Base-by-base conservation (phyloP, 2,113 vertebrate genomes). In the Vireo altiloquus region DNA sequence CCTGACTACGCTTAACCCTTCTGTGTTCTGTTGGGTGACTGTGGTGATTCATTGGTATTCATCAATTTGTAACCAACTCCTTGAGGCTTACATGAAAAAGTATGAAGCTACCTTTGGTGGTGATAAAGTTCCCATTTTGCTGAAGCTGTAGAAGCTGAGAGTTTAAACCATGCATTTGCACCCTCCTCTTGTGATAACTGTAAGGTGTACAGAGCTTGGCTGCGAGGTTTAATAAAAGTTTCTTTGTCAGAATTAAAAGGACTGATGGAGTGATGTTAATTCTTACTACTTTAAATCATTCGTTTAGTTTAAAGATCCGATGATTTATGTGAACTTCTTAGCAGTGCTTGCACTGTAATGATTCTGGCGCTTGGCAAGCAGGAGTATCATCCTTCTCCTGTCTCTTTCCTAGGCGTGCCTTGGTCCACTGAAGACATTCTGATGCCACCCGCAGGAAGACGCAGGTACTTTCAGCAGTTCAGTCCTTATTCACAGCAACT, bases 391-490 rank as follows among this genome's bases (percentile, higher is more conserved):
- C 25, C 20, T 20, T 49, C 40, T 54, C 28, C 50, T n/a, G 20
- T 31, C 27, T 31, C 12, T 68, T 82, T 75, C 63, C 19, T 30
- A 10, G 50, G 47, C 28, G 12, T 5, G 16, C 22, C 21, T 47
- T 65, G 52, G 33, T 52, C 49, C 47, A 42, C 39, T n/a, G 87
- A 74, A 98, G 87, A 95, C 79, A 82, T 94, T 95, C 90, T 95
- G 95, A 96, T 97, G 97, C 97, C 97, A 98, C 94, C 97, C 97
- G 40, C 94, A 96, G 97, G 97, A 92, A 81, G 78, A 94, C 14
- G 21, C 54, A 47, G 82, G 92, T 60, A 97, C 47, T 90, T 95
- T 57, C 72, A 60, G 57, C 18, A 25, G 10, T 15, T 22, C 57
- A n/a, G 35, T 75, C 63, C 69, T 78, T 4, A 30, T 46, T 64